These are phyloP conservation scores for Falco rusticolus DNA, from an alignment of 2,797 vertebrate species.

Conservation along the genomic window DNA sequence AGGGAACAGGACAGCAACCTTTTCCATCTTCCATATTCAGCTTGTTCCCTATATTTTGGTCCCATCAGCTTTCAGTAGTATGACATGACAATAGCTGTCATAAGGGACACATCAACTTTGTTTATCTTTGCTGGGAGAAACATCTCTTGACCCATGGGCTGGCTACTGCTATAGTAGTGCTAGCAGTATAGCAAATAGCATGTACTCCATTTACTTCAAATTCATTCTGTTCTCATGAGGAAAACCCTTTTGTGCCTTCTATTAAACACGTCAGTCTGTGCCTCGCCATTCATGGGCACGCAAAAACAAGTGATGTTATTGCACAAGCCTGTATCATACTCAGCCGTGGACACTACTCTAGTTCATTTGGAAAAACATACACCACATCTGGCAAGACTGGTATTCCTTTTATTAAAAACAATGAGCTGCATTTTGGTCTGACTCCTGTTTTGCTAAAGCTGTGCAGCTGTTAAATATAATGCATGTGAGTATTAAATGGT, in stretches of 20 bases:
- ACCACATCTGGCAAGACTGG: slow-evolving; percentile 28
- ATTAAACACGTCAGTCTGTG: not conserved
- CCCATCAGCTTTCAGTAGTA: not conserved
- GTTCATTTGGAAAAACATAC: slow-evolving; percentile 14
- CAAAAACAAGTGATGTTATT: slow-evolving; percentile 29
- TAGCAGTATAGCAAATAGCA: not conserved
- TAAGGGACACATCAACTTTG: not conserved
- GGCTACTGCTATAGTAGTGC: not conserved
- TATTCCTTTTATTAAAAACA: slow-evolving; percentile 43
- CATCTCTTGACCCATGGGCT: not conserved
- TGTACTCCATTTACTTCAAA: not conserved
- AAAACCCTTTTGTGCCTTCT: not conserved
- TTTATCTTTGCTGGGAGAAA: not conserved
- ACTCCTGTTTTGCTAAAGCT: slow-evolving; percentile 40
- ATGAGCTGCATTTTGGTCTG: slow-evolving; percentile 14
- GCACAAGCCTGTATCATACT: slow-evolving; percentile 9
- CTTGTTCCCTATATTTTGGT: not conserved
- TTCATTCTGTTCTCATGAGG: not conserved
- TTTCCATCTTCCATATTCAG: not conserved
- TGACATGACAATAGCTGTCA: not conserved
- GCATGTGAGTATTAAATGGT: not conserved
- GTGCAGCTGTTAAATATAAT: slow-evolving; percentile 27
- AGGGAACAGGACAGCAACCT: not conserved
- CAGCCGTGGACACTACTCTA: not conserved
- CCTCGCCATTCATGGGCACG: slow-evolving; percentile 19